A percentile compares a stretch with the other conserved stretches of the same genome.
These are phyloP conservation scores for Anseranas semipalmata DNA, from an alignment of 2,113 vertebrate species.

Conservation along the genomic window DNA sequence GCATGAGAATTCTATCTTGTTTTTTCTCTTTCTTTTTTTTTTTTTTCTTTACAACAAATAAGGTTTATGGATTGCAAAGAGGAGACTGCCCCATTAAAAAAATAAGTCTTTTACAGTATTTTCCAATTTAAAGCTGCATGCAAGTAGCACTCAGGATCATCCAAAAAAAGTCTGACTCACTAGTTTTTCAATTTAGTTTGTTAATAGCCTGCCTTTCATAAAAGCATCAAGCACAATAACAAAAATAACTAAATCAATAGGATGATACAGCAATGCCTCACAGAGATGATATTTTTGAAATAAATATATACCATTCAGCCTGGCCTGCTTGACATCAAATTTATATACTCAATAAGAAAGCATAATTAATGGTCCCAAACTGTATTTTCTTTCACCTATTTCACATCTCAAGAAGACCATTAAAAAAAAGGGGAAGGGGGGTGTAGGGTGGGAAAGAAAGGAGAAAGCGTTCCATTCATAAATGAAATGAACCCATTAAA, in stretches of 20 bases:
- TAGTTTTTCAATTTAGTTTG: conserved; percentile 84
- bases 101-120: conserved; percentile 72
- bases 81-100: conserved; percentile 68
- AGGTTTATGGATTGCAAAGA: conserved; percentile 73
- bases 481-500: conserved; percentile 64
- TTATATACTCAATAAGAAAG: conserved; percentile 83
- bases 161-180: conserved; percentile 75
- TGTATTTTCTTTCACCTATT: conserved; percentile 76
- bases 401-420: conserved; percentile 62
- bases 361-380: conserved; percentile 79
- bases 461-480: conserved; percentile 59
- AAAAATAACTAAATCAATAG: conserved; percentile 83
- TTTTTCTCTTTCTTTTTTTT: background rate
- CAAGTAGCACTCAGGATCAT: conserved; percentile 63
- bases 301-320: conserved; percentile 79
- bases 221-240: conserved; percentile 81
- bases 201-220: conserved; percentile 84
- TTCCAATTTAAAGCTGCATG: conserved; percentile 71
- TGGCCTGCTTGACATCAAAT: conserved; percentile 76
- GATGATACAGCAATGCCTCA: conserved; percentile 77
- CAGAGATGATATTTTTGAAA: conserved; percentile 81
- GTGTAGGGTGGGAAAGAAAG: background rate
- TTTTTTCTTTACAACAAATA: conserved; percentile 57
- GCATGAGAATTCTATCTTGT: conserved; percentile 72
- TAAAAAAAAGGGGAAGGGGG: background rate